Base-by-base conservation (phyloP, 2,113 vertebrate genomes). In the Chaenocephalus aceratus region DNA sequence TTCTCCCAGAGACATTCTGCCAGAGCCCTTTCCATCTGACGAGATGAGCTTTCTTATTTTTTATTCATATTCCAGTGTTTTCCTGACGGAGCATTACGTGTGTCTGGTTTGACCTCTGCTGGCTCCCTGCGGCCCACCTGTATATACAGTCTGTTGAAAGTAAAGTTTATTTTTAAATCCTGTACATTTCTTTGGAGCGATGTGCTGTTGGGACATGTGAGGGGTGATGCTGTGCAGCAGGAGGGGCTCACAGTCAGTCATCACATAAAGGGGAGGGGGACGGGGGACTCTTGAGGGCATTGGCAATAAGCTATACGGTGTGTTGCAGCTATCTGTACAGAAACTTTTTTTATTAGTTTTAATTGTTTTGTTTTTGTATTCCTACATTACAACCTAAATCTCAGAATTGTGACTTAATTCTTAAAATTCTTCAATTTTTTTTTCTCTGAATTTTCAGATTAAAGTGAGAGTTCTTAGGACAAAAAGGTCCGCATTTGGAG, bases 271-370 rank as follows among this genome's bases (percentile, higher is more conserved):
- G 62, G 53, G 60, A 64, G 44, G 6, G 83, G 91, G 64, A 68
- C 41, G 6, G 83, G 91, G 67, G 79, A 79, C 72, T 94, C 66
- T 95, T 94, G 96, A 96, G 97, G 97, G 96, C 97, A 97, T 96
- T 97, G 96, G 97, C 96, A 98, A 98, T 98, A 98, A 98, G 95
- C 94, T 97, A 95, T 94, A 77, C 53, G 1, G 77, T 84, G 95
- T 95, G 96, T 97, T 96, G 97, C 96, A 97, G 96, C 96, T 97
- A 96, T 96, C 53, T 95, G 95, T 95, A 95, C 95, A 96, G 95
- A 95, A 91, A 88, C 87, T 63, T 95, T 75, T 30, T 90, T 93
- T n/a, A 51, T 86, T 76, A 41, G 30, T 93, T 82, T 80, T 5
- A 3, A 90, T 93, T 18, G 1, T 91, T 64, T 72, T 88, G 12